phyloP scores from a whole-genome alignment of 2,797 vertebrate genomes.

The Enteromius argenteus region DNA sequence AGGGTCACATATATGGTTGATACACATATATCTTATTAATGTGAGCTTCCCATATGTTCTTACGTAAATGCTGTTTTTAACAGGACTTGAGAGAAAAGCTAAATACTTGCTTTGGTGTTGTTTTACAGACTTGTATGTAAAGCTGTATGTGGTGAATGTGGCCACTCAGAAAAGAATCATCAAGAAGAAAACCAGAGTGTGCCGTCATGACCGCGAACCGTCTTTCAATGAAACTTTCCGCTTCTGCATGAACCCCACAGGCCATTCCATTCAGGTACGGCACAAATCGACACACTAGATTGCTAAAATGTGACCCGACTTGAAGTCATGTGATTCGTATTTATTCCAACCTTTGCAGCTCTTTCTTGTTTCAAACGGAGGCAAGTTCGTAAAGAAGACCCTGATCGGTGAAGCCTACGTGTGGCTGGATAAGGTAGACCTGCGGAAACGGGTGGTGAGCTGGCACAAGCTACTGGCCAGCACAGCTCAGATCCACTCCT shows the following conservation, averaged over 20 bases:
- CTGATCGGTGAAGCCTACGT: constrained; percentile 98
- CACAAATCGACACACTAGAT: background rate
- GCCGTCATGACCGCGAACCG: constrained; percentile 95
- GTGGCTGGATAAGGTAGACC: constrained; percentile 98
- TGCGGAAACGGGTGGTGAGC: constrained; percentile 96
- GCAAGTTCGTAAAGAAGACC: constrained; percentile 99
- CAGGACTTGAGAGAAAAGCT: background rate
- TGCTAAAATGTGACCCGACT: background rate
- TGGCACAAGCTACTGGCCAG: constrained; percentile 98
- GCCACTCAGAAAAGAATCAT: constrained; percentile 97
- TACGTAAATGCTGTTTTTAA: background rate
- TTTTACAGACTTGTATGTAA: constrained; percentile 93
- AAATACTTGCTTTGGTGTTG: background rate
- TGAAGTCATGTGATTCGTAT: background rate
- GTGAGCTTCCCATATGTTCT: background rate
- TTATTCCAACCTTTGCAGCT: constrained; percentile 75
- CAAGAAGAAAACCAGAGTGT: constrained; percentile 98
- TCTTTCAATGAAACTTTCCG: constrained; percentile 98
- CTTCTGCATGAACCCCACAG: constrained; percentile 94
- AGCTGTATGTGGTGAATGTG: constrained; percentile 96
- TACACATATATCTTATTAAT: background rate
- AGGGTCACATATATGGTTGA: background rate
- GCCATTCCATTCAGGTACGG: constrained; percentile 94
- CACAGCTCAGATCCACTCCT: constrained; percentile 90
- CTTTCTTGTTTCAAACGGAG: constrained; percentile 95